These are phyloP conservation scores for Masticophis lateralis DNA, from an alignment of 2,797 vertebrate species.

Conservation along the genomic window DNA sequence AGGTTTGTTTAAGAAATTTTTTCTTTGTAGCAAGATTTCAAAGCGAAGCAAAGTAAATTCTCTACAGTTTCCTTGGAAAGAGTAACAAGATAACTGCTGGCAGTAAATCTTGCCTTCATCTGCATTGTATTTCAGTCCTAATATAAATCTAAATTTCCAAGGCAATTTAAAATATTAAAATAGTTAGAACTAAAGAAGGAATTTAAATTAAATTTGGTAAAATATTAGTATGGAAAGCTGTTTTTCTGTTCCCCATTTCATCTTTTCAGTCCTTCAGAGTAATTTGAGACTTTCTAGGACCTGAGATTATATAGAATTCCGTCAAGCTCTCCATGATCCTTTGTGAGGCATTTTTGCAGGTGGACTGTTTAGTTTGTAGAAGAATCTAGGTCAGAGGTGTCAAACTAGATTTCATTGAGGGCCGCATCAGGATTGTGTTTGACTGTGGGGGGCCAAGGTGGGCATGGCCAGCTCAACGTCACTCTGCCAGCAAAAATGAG, in stretches of 20 bases:
- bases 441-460: too few species aligned
- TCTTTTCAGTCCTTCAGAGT: neutral
- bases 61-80: neutral
- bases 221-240: neutral
- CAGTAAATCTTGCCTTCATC: neutral
- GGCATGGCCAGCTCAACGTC: too few species aligned
- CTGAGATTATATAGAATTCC: neutral
- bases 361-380: neutral
- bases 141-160: neutral
- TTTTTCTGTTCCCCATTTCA: neutral
- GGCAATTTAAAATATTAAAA: neutral
- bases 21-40: neutral
- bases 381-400: neutral
- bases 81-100: neutral
- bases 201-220: neutral
- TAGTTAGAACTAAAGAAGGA: neutral
- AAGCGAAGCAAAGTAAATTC: neutral
- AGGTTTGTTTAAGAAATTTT: neutral
- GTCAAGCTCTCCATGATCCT: neutral
- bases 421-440: too few species aligned
- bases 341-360: neutral
- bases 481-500: too few species aligned
- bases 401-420: too few species aligned
- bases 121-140: neutral
- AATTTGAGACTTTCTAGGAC: neutral